Base-by-base conservation (phyloP, 1,140 invertebrate genomes). In the Colletes gigas region DNA sequence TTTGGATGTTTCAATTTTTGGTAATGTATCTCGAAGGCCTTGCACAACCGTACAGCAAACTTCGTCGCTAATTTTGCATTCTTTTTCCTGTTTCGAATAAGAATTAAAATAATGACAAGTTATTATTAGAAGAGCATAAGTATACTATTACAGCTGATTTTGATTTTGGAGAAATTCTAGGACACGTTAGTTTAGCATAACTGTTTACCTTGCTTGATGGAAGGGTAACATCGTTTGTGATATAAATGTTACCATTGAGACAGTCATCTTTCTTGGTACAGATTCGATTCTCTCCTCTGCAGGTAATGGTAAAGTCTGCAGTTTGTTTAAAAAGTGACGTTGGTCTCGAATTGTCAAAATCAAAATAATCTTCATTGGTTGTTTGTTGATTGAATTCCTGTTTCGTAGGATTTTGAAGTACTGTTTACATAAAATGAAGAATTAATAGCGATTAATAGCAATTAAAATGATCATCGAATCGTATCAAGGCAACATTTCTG, bases 11-110 rank as follows among this genome's bases (percentile, higher is more conserved):
- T 63, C 44, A 12, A n/a, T 63, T n/a, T 21, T 41, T 5, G 14
- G 3, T 1, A 21, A 17, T 12, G 19, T 15, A 0, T 6, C 21
- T 54, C 17, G 21, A 62, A 7, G 2, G 5, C 39, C 21, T 30
- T n/a, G 44, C 6, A 50, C 47, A n/a, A 92, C 55, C 8, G 81
- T 91, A 54, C 92, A 93, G 70, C 92, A 93, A n/a, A 88, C 87
- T 87, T 93, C 87, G n/a, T 76, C 47, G 3, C 83, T 75, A 0
- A 83, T 52, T 19, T 90, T 86, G 71, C 92, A 93, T 8, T 57
- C 30, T 30, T 30, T 30, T 30, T 30, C 57, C 92, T 93, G 81
- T 52, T 50, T 52, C 1, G 57, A 19, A 62, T 3, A 69, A 75
- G 44, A 4, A 15, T 77, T 2, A 6, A 63, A n/a, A 10, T 9